phyloP scores from a whole-genome alignment of 2,113 vertebrate genomes.

The Channa argus region DNA sequence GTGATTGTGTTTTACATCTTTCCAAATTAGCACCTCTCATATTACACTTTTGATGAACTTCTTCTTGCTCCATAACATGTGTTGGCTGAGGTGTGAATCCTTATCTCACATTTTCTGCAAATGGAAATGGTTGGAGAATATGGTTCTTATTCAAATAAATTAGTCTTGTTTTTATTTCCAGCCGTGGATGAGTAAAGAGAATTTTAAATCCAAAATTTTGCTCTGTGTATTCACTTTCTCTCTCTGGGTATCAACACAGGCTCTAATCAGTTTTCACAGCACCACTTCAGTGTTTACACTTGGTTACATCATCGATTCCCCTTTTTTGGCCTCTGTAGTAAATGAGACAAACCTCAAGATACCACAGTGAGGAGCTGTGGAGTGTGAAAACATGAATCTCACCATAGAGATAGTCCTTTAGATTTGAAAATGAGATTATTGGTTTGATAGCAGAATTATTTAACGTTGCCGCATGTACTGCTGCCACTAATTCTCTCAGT shows the following conservation, averaged over 20 bases:
- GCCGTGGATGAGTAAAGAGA: slow-evolving; percentile 11
- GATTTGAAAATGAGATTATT: slow-evolving; percentile 36
- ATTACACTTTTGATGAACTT: neutral
- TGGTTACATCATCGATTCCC: slow-evolving; percentile 62
- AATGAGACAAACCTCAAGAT: slow-evolving; percentile 59
- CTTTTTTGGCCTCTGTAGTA: slow-evolving; percentile 23
- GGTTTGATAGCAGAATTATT: slow-evolving; percentile 17
- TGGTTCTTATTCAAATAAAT: neutral
- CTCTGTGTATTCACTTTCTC: slow-evolving; percentile 14
- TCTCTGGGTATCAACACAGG: slow-evolving; percentile 22
- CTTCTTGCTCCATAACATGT: neutral
- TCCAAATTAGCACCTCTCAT: neutral
- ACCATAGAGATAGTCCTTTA: too few species aligned
- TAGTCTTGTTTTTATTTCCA: slow-evolving; percentile 19
- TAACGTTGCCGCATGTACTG: slow-evolving; percentile 13
- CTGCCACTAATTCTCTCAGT: neutral
- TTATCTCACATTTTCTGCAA: neutral
- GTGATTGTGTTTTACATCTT: neutral
- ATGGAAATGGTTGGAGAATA: neutral
- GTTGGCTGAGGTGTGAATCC: neutral
- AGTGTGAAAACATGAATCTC: slow-evolving; percentile 27
- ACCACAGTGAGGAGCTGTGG: slow-evolving; percentile 14
- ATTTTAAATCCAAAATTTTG: slow-evolving; percentile 18
- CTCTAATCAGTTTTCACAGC: slow-evolving; percentile 48
- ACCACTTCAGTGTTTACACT: slow-evolving; percentile 59